Percentiles rank a stretch among this genome's conserved stretches.
These are phyloP conservation scores for Probaryconus sp. DNA, from an alignment of 1,140 invertebrate species.

Conservation along the genomic window DNA sequence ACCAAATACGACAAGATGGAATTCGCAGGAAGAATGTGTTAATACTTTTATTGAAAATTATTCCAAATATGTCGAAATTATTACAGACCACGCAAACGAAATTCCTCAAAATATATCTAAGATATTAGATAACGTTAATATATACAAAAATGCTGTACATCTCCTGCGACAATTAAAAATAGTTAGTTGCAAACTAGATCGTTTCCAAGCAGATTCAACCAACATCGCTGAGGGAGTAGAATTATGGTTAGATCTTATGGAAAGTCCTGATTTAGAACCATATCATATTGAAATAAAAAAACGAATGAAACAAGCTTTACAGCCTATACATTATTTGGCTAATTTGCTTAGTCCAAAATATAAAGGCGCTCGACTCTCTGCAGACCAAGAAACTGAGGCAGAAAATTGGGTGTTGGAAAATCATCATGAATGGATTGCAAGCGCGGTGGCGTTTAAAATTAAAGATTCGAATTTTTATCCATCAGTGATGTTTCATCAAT, in stretches of 20 bases:
- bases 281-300: conserved; percentile 10
- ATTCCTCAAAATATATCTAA: conserved; percentile 18
- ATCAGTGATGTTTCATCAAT: no score
- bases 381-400: conserved; percentile 9
- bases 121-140: conserved; percentile 14
- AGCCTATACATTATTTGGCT: conserved; percentile 6
- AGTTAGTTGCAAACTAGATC: conserved; percentile 1
- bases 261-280: conserved; percentile 7
- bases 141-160: conserved; percentile 18
- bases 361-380: background rate
- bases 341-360: conserved; percentile 13
- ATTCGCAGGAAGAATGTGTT: conserved; percentile 9
- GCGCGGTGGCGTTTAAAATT: no score
- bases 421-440: no score
- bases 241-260: conserved; percentile 17
- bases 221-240: conserved; percentile 25
- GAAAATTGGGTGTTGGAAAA: conserved; percentile 5
- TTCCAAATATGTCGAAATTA: conserved; percentile 9
- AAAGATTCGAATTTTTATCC: no score
- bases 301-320: conserved; percentile 17
- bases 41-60: conserved; percentile 18
- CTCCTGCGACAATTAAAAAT: background rate
- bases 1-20: conserved; percentile 11
- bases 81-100: background rate
- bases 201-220: conserved; percentile 11